phyloP scores from a whole-genome alignment of 2,113 vertebrate species.

The Mirza zaza region DNA sequence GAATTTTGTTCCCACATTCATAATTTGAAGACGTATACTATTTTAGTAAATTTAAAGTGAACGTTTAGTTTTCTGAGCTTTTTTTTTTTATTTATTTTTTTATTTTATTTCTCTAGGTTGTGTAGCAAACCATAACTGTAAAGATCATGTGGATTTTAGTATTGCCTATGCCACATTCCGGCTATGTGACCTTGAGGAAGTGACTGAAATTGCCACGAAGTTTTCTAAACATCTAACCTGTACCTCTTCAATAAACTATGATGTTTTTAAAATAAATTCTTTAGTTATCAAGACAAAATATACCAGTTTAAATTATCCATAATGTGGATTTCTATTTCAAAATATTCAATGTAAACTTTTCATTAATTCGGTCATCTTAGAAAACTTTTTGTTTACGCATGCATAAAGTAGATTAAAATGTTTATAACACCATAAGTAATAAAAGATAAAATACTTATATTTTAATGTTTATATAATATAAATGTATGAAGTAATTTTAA shows the following conservation, averaged over 20 bases:
- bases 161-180: not conserved
- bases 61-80: not conserved
- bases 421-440: not conserved
- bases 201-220: not conserved
- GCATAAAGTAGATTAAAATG: not conserved
- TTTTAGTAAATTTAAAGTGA: not conserved
- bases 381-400: not conserved
- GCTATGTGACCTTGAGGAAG: not conserved
- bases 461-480: not conserved
- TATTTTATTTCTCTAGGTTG: not conserved
- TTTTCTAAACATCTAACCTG: not conserved
- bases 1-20: not conserved
- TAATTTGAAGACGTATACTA: not conserved
- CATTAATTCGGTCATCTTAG: not conserved
- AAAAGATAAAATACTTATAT: conserved; percentile 1
- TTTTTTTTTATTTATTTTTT: not conserved
- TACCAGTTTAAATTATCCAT: not conserved
- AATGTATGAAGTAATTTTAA: not conserved
- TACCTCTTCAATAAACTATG: not conserved
- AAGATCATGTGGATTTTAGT: not conserved
- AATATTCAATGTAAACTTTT: not conserved
- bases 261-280: not conserved
- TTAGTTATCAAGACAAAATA: not conserved
- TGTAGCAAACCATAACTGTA: not conserved
- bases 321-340: not conserved